Evolutionary conservation across 2,113 vertebrate species (phyloP).

Genomic region (Circaetus gallicus): DNA sequence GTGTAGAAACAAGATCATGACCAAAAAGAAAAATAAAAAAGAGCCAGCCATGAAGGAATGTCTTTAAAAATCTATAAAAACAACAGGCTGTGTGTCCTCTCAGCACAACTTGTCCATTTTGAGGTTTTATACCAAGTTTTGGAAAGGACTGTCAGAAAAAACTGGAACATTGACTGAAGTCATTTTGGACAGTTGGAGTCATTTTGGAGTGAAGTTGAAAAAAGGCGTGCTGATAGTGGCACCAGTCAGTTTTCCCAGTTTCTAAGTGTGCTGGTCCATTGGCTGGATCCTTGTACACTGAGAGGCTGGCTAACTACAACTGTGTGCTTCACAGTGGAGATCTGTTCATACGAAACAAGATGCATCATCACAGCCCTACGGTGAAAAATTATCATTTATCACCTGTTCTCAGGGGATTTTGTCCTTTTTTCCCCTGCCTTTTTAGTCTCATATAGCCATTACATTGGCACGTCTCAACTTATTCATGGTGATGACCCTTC

Average conservation of each 20-base stretch:
- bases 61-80: neutral
- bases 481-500: neutral
- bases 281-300: neutral
- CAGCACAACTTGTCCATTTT: neutral
- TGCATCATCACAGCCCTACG: no score
- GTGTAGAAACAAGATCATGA: neutral
- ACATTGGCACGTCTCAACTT: neutral
- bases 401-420: neutral
- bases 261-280: neutral
- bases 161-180: neutral
- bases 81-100: neutral
- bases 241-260: neutral
- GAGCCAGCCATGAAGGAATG: neutral
- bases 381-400: neutral
- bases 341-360: neutral
- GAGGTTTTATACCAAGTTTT: neutral
- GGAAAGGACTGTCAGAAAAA: neutral
- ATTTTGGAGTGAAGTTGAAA: neutral
- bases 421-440: neutral
- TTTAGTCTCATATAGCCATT: neutral
- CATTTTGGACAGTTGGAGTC: neutral
- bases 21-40: neutral
- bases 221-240: neutral
- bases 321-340: neutral
- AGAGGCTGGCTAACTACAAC: neutral